Conservation (phyloP, 1,140 invertebrate species). For the Antheraea pernyi region DNA sequence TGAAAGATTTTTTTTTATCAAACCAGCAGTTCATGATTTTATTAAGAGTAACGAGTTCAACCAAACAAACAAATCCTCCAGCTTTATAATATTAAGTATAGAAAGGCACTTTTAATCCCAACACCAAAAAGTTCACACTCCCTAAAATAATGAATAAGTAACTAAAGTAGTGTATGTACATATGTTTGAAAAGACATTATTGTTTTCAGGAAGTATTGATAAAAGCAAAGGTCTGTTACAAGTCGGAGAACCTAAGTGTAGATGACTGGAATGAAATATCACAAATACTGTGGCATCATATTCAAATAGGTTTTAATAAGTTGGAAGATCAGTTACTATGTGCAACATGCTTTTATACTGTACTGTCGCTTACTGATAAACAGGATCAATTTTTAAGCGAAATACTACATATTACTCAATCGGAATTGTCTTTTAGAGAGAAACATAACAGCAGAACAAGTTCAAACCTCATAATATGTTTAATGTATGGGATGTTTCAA, state of each 20-base stretch:
- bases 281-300: constrained; percentile 50
- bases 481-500: constrained; percentile 73
- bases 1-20: too few relatives aligned
- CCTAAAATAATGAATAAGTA: too few relatives aligned
- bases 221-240: constrained; percentile 31
- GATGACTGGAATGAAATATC: constrained; percentile 39
- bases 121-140: too few relatives aligned
- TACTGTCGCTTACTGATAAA: constrained; percentile 35
- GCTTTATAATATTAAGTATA: too few relatives aligned
- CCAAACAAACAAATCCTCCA: too few relatives aligned
- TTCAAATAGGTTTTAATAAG: constrained; percentile 37
- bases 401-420: constrained; percentile 36
- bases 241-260: constrained; percentile 14
- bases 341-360: constrained; percentile 56
- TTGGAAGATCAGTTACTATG: constrained; percentile 66
- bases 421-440: constrained; percentile 31
- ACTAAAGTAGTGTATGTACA: too few relatives aligned
- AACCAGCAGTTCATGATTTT: too few relatives aligned
- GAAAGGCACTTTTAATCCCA: too few relatives aligned
- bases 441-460: constrained; percentile 16
- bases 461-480: constrained; percentile 31
- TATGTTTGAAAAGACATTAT: too few relatives aligned
- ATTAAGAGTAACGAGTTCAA: too few relatives aligned
- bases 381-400: constrained; percentile 38
- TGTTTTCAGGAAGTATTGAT: constrained; percentile 56